Evolutionary conservation across 2,113 vertebrate species (phyloP).

Genomic region (Strix aluco): DNA sequence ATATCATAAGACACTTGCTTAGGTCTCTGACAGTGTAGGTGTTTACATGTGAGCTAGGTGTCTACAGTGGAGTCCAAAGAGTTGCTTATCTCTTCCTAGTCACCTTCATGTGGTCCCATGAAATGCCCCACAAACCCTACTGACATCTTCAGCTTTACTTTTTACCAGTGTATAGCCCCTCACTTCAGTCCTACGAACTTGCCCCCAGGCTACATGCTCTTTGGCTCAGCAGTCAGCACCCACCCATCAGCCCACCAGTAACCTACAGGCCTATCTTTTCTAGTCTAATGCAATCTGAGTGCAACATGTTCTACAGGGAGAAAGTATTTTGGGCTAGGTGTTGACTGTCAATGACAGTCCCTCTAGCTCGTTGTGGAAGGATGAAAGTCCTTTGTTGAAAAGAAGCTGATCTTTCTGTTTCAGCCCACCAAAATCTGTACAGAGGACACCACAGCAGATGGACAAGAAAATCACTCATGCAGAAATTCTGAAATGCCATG

Average conservation of each 20-base stretch:
- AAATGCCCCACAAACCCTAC: neutral
- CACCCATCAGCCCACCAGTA: neutral
- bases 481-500: neutral
- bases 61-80: neutral
- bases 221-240: neutral
- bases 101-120: neutral
- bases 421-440: neutral
- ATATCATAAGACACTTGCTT: neutral
- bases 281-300: neutral
- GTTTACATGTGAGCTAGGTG: neutral
- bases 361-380: neutral
- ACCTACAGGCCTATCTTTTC: neutral
- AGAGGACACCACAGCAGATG: neutral
- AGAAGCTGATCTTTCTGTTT: neutral
- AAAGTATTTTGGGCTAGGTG: neutral
- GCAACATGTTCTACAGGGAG: neutral
- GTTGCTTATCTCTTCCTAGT: fast-evolving
- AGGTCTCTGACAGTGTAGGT: neutral
- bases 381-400: neutral
- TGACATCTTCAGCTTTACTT: neutral
- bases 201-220: neutral
- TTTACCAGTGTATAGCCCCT: neutral
- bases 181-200: neutral
- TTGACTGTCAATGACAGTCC: neutral
- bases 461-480: neutral